A percentile compares a stretch with the other conserved stretches of the same genome.
Conservation (phyloP, 1,140 invertebrate genomes). For the Chionoecetes opilio region DNA sequence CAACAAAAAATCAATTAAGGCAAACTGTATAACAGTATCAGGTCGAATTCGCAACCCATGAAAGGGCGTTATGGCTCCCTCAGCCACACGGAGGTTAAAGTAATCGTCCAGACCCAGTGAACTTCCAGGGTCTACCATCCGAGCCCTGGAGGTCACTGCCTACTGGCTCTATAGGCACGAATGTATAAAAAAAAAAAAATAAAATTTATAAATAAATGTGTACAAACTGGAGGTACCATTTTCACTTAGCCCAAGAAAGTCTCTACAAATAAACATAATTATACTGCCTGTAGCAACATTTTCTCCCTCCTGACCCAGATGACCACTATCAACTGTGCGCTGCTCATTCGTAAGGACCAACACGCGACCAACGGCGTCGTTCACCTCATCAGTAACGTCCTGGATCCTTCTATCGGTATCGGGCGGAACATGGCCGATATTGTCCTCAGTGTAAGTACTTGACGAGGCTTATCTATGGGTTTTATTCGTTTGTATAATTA, state of each 20-base stretch:
- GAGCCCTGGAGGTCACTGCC: too few species aligned
- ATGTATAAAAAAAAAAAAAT: too few species aligned
- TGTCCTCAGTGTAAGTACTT: constrained; percentile 78
- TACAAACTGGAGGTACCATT: background rate
- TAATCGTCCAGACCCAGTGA: constrained; percentile 37
- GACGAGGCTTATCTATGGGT: too few species aligned
- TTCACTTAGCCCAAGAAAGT: background rate
- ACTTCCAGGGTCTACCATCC: too few species aligned
- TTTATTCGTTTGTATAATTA: too few species aligned
- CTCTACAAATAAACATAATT: background rate
- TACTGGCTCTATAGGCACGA: too few species aligned
- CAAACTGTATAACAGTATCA: too few species aligned
- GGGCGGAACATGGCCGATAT: constrained; percentile 78
- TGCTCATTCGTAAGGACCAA: constrained; percentile 85
- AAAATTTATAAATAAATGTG: too few species aligned
- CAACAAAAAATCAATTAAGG: too few species aligned
- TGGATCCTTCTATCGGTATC: constrained; percentile 85
- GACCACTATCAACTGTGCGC: constrained; percentile 86
- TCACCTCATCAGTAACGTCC: constrained; percentile 88
- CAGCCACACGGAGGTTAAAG: too few species aligned
- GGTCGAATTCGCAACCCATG: too few species aligned
- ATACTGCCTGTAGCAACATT: background rate
- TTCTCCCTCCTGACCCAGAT: constrained; percentile 83
- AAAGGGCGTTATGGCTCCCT: too few species aligned
- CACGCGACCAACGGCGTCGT: constrained; percentile 89